Evolutionary conservation across 1,140 invertebrate species (phyloP).

Genomic region (Orussus abietinus): DNA sequence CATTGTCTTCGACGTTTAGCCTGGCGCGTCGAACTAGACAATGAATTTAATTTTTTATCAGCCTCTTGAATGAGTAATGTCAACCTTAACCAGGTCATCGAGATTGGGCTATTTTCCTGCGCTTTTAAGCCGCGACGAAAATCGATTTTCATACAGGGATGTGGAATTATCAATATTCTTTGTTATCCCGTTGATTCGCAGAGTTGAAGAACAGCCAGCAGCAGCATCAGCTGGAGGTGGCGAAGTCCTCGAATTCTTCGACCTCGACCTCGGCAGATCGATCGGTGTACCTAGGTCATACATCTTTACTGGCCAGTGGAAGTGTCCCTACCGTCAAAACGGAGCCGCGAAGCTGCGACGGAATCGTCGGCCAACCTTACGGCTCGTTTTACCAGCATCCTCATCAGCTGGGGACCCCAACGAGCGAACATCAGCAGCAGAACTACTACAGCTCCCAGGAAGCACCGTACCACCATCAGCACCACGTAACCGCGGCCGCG

Average conservation of each 20-base stretch:
- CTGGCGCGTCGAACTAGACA: too few relatives aligned
- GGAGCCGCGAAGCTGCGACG: constrained; percentile 50
- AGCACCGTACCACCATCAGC: constrained; percentile 69
- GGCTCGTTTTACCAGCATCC: constrained; percentile 50
- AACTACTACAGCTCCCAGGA: constrained; percentile 46
- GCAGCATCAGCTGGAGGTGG: constrained; percentile 40
- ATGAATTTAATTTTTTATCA: too few relatives aligned
- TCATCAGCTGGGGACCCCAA: constrained; percentile 42
- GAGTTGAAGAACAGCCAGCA: constrained; percentile 43
- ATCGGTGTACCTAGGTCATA: constrained; percentile 48
- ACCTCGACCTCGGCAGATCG: constrained; percentile 36
- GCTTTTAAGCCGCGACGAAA: too few relatives aligned
- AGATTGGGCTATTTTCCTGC: too few relatives aligned
- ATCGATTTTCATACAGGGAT: too few relatives aligned
- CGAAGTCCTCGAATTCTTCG: constrained; percentile 32
- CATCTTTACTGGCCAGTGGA: constrained; percentile 39
- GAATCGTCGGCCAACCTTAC: constrained; percentile 44
- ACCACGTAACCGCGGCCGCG: constrained; percentile 74
- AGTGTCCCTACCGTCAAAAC: constrained; percentile 47
- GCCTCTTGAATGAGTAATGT: too few relatives aligned
- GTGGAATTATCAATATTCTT: too few relatives aligned
- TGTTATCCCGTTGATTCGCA: constrained; percentile 16
- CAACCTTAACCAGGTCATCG: too few relatives aligned
- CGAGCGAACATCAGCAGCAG: constrained; percentile 46
- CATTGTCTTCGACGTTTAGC: too few relatives aligned